Evolutionary conservation across 92 coral and sea anemone species (phyloP), one percentile per base, ranked within the genome.

Genomic region (Phenganax marumi): DNA sequence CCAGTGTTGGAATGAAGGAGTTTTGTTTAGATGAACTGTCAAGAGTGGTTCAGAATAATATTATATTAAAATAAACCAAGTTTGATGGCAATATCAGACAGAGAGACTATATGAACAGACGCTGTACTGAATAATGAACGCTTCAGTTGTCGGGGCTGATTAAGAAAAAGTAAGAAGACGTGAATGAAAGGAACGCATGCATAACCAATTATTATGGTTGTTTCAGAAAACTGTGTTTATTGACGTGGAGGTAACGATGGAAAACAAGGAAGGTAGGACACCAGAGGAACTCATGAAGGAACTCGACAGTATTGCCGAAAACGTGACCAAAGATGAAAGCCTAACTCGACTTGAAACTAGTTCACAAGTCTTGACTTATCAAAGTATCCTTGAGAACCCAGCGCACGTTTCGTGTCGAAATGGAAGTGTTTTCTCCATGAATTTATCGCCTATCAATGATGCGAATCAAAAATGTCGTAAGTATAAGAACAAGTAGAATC

Each of bases 381-480:
- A 84, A 50, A 53, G 33, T 16, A 82, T 92, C 12, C 49, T 51
- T 1, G 82, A 85, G 17, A 81, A 85, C n/a, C 73, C 87, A 12
- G 88, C 91, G 3, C 75, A 60, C 70, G 83, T 88, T 10, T 85
- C 89, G 8, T 96, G 99, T 50, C 22, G 68, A 64, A 87, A 92
- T 68, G 99, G 99, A 49, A 82, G 87, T 52, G 92, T 92, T 18
- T 85, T 62, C 54, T 97, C 90, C 19, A 90, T 92, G 85, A 92
- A 92, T 80, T 79, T 58, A 16, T 26, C 43, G 13, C 82, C 85
- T 53, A 13, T 4, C 0, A 69, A 9, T 1, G 25, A 19, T 7
- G 56, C 77, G 0, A 8, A 17, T 12, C 25, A 49, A 50, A 49
- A 72, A 72, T 72, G 60, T 24, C 55, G 55, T 49, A 49, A 49